phyloP scores from a whole-genome alignment of 1,140 invertebrate genomes.

The Drosophila ficusphila region DNA sequence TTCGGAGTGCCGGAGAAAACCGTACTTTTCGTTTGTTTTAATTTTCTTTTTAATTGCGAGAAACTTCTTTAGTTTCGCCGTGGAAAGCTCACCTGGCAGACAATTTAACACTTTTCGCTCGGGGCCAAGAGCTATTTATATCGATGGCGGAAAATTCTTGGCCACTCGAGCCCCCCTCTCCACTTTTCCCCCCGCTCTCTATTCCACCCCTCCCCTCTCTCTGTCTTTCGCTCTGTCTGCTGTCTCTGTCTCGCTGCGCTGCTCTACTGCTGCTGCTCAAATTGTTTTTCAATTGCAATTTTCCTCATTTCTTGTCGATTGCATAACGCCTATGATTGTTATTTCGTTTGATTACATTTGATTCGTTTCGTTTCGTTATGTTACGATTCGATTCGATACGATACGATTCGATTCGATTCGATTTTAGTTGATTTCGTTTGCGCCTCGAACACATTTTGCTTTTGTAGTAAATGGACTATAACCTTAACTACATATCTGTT shows the following conservation, averaged over 20 bases:
- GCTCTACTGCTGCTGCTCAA: conserved; percentile 30
- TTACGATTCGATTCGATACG: conserved; percentile 8
- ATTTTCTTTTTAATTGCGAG: conserved; percentile 29
- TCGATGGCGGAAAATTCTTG: conserved; percentile 35
- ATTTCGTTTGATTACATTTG: conserved; percentile 44
- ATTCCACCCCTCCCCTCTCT: not conserved
- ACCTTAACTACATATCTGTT: not conserved
- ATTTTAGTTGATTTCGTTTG: conserved; percentile 33
- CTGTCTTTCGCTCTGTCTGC: conserved; percentile 30
- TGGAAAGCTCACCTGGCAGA: conserved; percentile 37
- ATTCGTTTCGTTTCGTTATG: too few species aligned
- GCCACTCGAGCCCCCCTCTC: conserved; percentile 3
- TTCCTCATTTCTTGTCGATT: conserved; percentile 42
- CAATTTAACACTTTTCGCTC: conserved; percentile 44
- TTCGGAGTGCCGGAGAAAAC: conserved; percentile 16
- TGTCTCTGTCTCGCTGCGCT: conserved; percentile 39
- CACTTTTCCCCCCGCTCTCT: not conserved
- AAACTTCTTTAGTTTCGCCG: conserved; percentile 21
- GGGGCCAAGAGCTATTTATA: conserved; percentile 34
- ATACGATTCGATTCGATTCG: conserved; percentile 3
- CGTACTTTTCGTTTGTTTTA: conserved; percentile 6
- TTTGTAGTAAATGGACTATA: conserved; percentile 11
- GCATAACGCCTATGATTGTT: conserved; percentile 49
- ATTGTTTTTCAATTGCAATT: conserved; percentile 52
- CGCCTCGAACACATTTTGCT: conserved; percentile 4